Base-by-base conservation (phyloP, 2,113 vertebrate genomes). In the Sinocyclocheilus grahami region DNA sequence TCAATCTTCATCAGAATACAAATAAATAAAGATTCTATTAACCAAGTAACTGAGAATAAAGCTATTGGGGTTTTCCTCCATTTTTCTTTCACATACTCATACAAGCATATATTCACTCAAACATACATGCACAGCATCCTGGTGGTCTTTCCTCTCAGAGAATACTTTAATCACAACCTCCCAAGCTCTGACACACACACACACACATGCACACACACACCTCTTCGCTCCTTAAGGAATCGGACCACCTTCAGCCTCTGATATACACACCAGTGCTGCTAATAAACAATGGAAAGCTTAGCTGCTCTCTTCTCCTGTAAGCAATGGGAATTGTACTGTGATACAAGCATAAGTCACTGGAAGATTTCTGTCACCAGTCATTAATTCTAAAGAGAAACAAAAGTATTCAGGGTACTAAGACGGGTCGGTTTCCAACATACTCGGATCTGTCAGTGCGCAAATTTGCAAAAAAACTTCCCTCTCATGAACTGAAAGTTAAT, bases 201-300 rank as follows among this genome's bases (percentile, higher is more conserved):
- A 84, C 65, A 80, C 67, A 76, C 84, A 86, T 8, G 8, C 42
- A 83, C 67, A 80, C 53, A 81, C 80, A 80, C 84, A 55, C 33
- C 69, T 79, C 65, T 46, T 53, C 53, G 72, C 48, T 85, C 81
- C 53, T 85, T 86, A 78, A 88, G 77, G 80, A 88, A 82, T 81
- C 76, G 65, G 89, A 90, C 89, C 89, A 88, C 87, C 89, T 86
- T 88, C 87, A 86, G 37, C 62, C 80, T 88, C 84, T 90, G 80
- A 82, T 88, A 90, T 84, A 90, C 86, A 90, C 69, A 86, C 83
- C 58, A 74, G 69, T 42, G 22, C 39, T 62, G 30, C 27, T 53
- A 67, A 87, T 90, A 90, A 90, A 90, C 89, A 88, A 72, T 86
- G 88, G 88, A 86, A 87, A 77, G 30, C 74, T 55, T 74, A 69